phyloP scores from a whole-genome alignment of 2,888 invertebrate genomes.

The Blomia tropicalis region DNA sequence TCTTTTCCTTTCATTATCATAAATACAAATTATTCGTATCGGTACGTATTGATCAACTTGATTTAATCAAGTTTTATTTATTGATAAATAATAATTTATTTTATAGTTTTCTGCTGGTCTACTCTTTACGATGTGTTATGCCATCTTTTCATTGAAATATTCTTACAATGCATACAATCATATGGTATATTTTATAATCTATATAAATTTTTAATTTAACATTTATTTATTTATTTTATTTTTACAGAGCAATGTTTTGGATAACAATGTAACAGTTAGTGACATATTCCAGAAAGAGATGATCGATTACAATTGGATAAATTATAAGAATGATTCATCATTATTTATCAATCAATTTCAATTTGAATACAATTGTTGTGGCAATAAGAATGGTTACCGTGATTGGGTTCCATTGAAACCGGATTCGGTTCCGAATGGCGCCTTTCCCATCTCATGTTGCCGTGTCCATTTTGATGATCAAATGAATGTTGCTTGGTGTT shows the following conservation, averaged over 20 bases:
- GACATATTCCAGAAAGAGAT: neutral
- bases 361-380: neutral
- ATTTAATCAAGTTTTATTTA: neutral
- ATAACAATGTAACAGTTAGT: neutral
- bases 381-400: neutral
- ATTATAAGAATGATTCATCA: neutral
- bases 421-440: neutral
- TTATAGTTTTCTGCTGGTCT: constrained; percentile 10
- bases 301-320: neutral
- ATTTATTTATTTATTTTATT: neutral
- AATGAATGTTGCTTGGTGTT: neutral
- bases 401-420: neutral
- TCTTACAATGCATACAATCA: neutral
- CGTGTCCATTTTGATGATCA: neutral
- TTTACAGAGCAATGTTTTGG: neutral
- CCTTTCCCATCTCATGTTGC: constrained; percentile 1
- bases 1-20: constrained; percentile 2
- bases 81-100: neutral
- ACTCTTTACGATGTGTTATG: neutral
- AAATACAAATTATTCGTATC: neutral
- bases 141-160: neutral
- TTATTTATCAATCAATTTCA: neutral
- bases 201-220: neutral
- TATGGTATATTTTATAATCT: neutral
- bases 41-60: neutral